phyloP scores from a whole-genome alignment of 1,140 invertebrate genomes.

The Drosophila nebulosa region DNA sequence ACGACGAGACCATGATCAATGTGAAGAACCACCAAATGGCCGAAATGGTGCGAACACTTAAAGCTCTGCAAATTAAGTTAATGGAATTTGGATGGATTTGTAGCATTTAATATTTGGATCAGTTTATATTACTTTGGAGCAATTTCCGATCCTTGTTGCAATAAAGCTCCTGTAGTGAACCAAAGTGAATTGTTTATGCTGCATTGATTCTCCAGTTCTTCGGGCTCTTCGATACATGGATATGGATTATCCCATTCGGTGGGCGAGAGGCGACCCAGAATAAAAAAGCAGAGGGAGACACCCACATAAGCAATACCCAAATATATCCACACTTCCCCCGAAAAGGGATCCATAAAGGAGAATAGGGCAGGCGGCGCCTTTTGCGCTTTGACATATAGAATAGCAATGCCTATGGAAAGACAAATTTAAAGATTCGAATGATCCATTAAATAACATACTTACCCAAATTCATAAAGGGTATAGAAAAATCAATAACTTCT shows the following conservation, averaged over 20 bases:
- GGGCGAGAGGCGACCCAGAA: slow-evolving; percentile 90
- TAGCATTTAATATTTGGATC: no score
- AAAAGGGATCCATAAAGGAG: slow-evolving; percentile 94
- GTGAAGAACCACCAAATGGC: slow-evolving; percentile 97
- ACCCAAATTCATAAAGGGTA: slow-evolving; percentile 94
- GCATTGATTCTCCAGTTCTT: slow-evolving; percentile 91
- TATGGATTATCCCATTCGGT: slow-evolving; percentile 92
- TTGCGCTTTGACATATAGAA: slow-evolving; percentile 90
- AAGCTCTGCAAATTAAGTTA: slow-evolving; percentile 83
- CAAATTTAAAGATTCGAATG: neutral
- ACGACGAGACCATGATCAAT: slow-evolving; percentile 96
- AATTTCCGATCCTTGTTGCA: slow-evolving; percentile 93
- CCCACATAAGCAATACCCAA: slow-evolving; percentile 89
- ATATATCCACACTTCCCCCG: slow-evolving; percentile 90
- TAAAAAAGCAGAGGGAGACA: slow-evolving; percentile 89
- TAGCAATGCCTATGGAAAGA: slow-evolving; percentile 87
- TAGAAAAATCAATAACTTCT: slow-evolving; percentile 93
- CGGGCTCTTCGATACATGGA: slow-evolving; percentile 89
- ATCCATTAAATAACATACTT: neutral
- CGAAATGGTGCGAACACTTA: slow-evolving; percentile 89
- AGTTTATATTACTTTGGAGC: slow-evolving; percentile 85
- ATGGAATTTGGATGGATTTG: neutral
- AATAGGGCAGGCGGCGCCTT: slow-evolving; percentile 91
- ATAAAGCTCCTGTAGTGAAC: slow-evolving; percentile 90
- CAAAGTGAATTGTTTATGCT: slow-evolving; percentile 91